Evolutionary conservation across 92 coral and sea anemone species (phyloP), one percentile per base, ranked within the genome.

Genomic region (Porites rus): DNA sequence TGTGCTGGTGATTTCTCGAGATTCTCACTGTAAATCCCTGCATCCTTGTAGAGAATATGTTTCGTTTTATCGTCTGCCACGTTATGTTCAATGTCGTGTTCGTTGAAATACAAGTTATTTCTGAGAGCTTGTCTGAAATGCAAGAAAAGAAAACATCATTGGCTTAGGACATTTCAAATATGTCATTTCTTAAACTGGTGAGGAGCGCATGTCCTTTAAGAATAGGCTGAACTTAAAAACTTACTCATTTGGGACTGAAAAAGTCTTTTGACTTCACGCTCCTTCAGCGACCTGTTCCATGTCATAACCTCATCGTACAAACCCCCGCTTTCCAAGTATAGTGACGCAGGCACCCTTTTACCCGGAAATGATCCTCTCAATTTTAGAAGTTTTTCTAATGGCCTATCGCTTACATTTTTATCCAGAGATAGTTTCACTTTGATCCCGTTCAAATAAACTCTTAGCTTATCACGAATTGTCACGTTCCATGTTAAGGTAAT

Each of bases 271-370:
- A 72, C 72, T 24, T 87, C 86, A 56, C 14, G 53, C 22, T 31
- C 52, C 7, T 62, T 22, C 56, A 91, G 79, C 38, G 85, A 7
- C 56, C 82, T 91, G 65, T 65, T 79, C 91, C 91, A 87, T 16
- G 89, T 76, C 85, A 78, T 87, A 69, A 91, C 83, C 74, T 91
- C 86, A 83, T 91, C 94, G 21, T 87, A 91, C 25, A 87, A 82
- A 16, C 74, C 94, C 21, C 79, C 83, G n/a, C 93, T 88, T 54
- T 71, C 81, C 69, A 90, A 77, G 64, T 80, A 76, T 38, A 86
- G 28, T 1, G 83, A 80, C 43, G 66, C 38, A 10, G 72, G 80
- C 24, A 20, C 14, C 5, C 2, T 51, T 28, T 52, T 22, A 31
- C 22, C 65, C 19, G 90, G 53, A 76, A 59, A 79, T 7, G 3